Percentiles rank a stretch among this genome's conserved stretches.
These are phyloP conservation scores for Lacerta bilineata DNA, from an alignment of 2,797 vertebrate species.

Conservation along the genomic window DNA sequence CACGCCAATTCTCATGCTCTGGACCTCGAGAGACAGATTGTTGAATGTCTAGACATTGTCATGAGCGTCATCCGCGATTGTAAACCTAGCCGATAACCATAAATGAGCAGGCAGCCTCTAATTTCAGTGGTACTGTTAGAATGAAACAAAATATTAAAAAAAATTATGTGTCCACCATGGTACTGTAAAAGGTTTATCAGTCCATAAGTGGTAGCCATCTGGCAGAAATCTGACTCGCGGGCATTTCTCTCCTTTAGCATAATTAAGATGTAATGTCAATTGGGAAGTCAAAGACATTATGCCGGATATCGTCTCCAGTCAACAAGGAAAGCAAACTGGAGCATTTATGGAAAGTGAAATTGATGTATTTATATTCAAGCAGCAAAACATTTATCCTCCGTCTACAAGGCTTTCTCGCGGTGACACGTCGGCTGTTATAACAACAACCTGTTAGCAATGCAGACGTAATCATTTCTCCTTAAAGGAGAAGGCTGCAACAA, in stretches of 20 bases:
- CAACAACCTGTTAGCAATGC: conserved; percentile 58
- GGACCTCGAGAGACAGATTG: conserved; percentile 36
- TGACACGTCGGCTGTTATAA: conserved; percentile 68
- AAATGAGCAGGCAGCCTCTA: conserved; percentile 50
- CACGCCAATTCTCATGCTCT: not conserved
- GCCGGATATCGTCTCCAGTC: conserved; percentile 73
- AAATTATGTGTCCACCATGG: conserved; percentile 49
- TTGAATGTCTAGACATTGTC: conserved; percentile 47
- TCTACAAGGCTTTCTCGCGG: conserved; percentile 64
- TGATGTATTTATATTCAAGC: conserved; percentile 72
- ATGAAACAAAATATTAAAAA: conserved; percentile 24
- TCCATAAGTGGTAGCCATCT: conserved; percentile 69
- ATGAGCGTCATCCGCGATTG: conserved; percentile 42
- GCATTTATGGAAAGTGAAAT: conserved; percentile 74
- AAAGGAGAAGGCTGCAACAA: conserved; percentile 61
- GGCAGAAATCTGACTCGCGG: conserved; percentile 61
- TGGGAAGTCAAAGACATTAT: conserved; percentile 69
- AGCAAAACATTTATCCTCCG: conserved; percentile 57
- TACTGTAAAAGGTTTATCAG: conserved; percentile 70
- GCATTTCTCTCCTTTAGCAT: conserved; percentile 63
- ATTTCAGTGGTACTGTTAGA: conserved; percentile 29
- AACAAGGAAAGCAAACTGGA: conserved; percentile 71
- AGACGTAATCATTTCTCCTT: conserved; percentile 45
- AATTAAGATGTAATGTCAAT: conserved; percentile 73
- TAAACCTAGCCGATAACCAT: conserved; percentile 52